Evolutionary conservation across 2,797 vertebrate species (phyloP).

Genomic region (Margarornis squamiger): DNA sequence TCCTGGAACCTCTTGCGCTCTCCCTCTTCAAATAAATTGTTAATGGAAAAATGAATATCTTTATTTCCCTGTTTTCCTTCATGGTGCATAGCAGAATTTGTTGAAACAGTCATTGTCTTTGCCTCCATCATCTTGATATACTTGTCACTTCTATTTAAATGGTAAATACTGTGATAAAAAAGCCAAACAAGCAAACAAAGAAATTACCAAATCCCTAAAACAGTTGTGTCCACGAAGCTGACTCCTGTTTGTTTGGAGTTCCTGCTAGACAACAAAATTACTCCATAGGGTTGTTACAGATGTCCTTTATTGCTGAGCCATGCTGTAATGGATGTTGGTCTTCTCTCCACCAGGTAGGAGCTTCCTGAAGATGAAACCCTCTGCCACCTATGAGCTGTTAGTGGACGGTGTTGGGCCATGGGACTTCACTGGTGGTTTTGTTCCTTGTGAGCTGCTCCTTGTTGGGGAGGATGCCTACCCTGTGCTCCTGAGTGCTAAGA

Average conservation of each 20-base stretch:
- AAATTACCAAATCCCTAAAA: background rate
- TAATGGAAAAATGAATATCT: background rate
- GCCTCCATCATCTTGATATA: background rate
- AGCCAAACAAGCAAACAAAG: background rate
- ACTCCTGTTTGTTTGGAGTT: background rate
- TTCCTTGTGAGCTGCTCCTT: constrained; percentile 75
- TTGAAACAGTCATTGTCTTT: background rate
- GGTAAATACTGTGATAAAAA: background rate
- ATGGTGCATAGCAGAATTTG: background rate
- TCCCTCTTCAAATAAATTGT: background rate
- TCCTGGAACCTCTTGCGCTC: background rate
- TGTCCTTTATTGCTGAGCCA: background rate
- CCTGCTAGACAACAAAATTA: background rate
- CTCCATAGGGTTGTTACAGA: background rate
- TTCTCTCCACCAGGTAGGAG: background rate
- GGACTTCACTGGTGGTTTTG: constrained; percentile 65
- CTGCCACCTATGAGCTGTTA: constrained; percentile 64
- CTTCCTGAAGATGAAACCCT: constrained; percentile 62
- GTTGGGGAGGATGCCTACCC: constrained; percentile 72
- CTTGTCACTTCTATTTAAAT: background rate
- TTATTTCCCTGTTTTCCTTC: background rate
- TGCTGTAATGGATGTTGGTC: background rate
- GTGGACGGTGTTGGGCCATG: constrained; percentile 62
- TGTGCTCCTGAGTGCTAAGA: constrained; percentile 70
- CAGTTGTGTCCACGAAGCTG: background rate